These are phyloP conservation scores for Syngnathus rostellatus DNA, from an alignment of 2,797 vertebrate genomes.

Conservation along the genomic window DNA sequence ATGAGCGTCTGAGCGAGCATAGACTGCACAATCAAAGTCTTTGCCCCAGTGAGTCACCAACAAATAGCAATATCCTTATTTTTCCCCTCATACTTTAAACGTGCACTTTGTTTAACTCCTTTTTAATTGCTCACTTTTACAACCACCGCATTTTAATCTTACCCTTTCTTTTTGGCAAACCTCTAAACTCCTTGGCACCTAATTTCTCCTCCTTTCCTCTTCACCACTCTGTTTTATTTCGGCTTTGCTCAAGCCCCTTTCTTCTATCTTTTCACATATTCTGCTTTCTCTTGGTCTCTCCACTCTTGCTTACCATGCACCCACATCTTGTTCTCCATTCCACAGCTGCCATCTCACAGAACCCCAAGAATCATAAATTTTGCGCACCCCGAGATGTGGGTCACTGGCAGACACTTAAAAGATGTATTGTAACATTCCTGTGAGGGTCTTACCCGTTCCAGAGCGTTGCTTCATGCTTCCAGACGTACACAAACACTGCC, in stretches of 20 bases:
- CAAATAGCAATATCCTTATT: constrained; percentile 18
- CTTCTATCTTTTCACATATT: constrained; percentile 35
- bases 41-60: too few species aligned
- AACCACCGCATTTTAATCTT: constrained; percentile 10
- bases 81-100: neutral
- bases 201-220: constrained; percentile 7
- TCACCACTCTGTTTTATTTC: constrained; percentile 3
- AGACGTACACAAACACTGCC: neutral
- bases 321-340: constrained; percentile 42
- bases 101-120: too few species aligned
- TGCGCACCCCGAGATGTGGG: constrained; percentile 50
- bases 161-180: constrained; percentile 5
- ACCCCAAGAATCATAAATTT: constrained; percentile 54
- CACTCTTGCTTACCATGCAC: constrained; percentile 30
- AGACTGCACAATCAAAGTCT: constrained; percentile 16
- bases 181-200: constrained; percentile 20
- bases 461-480: constrained; percentile 22
- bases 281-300: constrained; percentile 26
- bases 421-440: constrained; percentile 40
- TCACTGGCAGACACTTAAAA: constrained; percentile 53
- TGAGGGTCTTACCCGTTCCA: constrained; percentile 34
- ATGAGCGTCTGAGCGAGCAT: constrained; percentile 32
- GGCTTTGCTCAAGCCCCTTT: constrained; percentile 34
- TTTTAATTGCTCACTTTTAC: constrained; percentile 18
- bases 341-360: constrained; percentile 55